Base-by-base conservation (phyloP, 2,797 vertebrate species). In the Sebastes minor region DNA sequence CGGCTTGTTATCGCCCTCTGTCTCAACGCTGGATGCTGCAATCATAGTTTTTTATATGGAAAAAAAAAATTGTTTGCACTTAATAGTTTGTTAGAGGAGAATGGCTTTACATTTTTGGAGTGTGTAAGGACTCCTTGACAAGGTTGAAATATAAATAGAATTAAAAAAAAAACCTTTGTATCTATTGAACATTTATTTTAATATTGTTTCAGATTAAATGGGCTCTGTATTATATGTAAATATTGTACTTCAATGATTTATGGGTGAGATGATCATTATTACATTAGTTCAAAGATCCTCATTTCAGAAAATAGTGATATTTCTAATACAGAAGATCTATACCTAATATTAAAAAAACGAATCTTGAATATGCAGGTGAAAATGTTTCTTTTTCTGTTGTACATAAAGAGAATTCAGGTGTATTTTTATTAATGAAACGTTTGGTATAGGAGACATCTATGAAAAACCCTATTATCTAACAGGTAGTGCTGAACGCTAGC, bases 121-220 rank as follows among this genome's bases (percentile, higher is more conserved):
- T 95, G 92, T 94, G 80, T 92, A 86, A 91, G 87, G 88, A 92
- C 91, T 95, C 95, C 90, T 88, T 91, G 89, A 92, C 89, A 94
- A 95, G 95, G 92, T 94, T 88, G 93, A 91, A 93, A 89, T 96
- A 92, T 93, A 93, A 90, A 94, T 92, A 95, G 73, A 88, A 93
- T 90, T 14, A 6, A 35, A 82, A 85, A 82, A 69, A 73, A 67
- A 84, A 28, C 89, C 95, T 96, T 97, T 97, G 93, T 97, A 97
- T 95, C 95, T 96, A 96, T 96, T 95, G 94, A 96, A 95, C 95
- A 91, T 96, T 97, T 97, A 96, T 97, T 97, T 97, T 97, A 97
- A 95, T 97, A 97, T 97, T 95, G 95, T 97, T 97, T 96, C 92
- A 94, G 93, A 93, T 95, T 89, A 90, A 95, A 93, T 94, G 82